Evolutionary conservation across 37 sponge, comb jelly and placozoan species (phyloP).

Genomic region (Hormiphora californensis): DNA sequence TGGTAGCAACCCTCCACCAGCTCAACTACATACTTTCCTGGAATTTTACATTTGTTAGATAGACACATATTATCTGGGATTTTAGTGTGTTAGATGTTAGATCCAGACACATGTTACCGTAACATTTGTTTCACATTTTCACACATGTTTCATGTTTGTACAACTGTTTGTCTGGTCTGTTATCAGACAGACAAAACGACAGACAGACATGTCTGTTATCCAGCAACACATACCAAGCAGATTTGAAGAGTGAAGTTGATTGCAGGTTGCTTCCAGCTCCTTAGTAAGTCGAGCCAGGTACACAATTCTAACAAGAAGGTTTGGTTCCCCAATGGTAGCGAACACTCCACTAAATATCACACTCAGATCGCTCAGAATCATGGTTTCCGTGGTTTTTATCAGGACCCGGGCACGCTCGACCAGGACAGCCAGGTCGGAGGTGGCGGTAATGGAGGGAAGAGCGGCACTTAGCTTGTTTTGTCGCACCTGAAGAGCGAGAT

Average conservation of each 20-base stretch:
- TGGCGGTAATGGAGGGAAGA: not conserved
- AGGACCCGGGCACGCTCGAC: not conserved
- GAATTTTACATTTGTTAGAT: no score
- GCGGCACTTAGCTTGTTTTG: not conserved
- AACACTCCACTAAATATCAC: not conserved
- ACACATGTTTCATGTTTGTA: no score
- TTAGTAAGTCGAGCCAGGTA: constrained; percentile 17
- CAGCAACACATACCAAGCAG: not conserved
- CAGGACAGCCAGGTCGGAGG: constrained; percentile 23
- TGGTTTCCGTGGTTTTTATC: not conserved
- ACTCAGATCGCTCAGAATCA: not conserved
- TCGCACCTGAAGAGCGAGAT: constrained; percentile 6
- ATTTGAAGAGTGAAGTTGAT: not conserved
- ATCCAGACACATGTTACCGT: no score
- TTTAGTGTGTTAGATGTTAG: no score
- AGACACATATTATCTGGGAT: no score
- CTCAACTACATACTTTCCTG: constrained; percentile 21
- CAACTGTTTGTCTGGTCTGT: no score
- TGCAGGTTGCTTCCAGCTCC: not conserved
- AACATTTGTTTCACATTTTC: no score
- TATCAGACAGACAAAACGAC: no score
- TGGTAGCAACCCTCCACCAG: not conserved
- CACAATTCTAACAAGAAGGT: constrained; percentile 17
- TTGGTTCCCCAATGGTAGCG: constrained; percentile 8
- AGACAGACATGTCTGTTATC: no score